These are phyloP conservation scores for Marasmarcha lunaedactyla DNA, from an alignment of 2,888 invertebrate genomes.

Conservation along the genomic window DNA sequence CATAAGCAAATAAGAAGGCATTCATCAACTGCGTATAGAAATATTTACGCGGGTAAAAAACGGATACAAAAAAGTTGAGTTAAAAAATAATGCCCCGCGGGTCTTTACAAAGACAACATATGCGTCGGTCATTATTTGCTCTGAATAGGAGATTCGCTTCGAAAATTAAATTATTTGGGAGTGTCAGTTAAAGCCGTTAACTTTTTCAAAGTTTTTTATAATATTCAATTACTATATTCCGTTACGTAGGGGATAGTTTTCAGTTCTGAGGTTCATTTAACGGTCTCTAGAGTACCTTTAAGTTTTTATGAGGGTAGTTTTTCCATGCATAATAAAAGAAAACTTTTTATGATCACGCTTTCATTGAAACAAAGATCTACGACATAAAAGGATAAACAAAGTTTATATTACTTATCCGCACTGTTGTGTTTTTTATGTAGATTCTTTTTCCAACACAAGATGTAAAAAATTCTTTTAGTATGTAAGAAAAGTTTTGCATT, in stretches of 20 bases:
- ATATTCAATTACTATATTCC: constrained; percentile 21
- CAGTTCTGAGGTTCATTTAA: constrained; percentile 34
- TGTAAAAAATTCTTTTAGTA: no score
- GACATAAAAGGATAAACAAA: background rate
- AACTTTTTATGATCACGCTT: background rate
- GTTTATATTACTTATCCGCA: background rate
- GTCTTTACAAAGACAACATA: constrained; percentile 39
- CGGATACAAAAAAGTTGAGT: no score
- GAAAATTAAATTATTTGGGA: constrained; percentile 42
- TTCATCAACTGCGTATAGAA: no score
- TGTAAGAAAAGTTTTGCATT: no score
- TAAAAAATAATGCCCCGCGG: constrained; percentile 22
- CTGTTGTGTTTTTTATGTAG: background rate
- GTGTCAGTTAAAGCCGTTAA: constrained; percentile 29
- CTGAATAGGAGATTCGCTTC: constrained; percentile 1
- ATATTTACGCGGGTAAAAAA: no score
- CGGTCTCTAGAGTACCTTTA: constrained; percentile 19
- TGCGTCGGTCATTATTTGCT: constrained; percentile 39
- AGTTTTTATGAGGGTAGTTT: constrained; percentile 18
- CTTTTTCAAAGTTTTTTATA: constrained; percentile 17
- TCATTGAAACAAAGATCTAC: constrained; percentile 1
- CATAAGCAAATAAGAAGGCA: no score
- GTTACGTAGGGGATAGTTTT: constrained; percentile 22
- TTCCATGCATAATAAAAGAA: constrained; percentile 22
- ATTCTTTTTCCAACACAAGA: no score